Conservation (phyloP, 2,797 vertebrate species). For the Siniperca scherzeri region DNA sequence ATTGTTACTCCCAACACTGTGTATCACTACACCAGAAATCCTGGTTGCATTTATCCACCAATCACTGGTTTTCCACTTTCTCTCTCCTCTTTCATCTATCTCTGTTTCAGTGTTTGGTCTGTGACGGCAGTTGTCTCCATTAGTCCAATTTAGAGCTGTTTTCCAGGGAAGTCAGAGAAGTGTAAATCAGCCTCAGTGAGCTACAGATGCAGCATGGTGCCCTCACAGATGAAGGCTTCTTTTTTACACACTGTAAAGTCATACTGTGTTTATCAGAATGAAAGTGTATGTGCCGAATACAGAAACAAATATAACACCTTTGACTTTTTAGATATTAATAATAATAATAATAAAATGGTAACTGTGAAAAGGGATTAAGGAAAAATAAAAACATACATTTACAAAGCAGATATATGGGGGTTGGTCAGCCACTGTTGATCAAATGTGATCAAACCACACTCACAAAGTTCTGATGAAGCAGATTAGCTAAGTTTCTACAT, state of each 20-base stretch:
- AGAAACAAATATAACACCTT: background rate
- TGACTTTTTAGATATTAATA: background rate
- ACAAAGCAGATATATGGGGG: background rate
- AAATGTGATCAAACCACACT: background rate
- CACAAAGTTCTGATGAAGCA: background rate
- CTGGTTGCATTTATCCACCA: background rate
- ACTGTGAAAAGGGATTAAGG: background rate
- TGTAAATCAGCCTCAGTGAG: conserved; percentile 4
- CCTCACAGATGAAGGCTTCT: background rate
- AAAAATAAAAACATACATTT: background rate
- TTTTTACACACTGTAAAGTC: background rate
- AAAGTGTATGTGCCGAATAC: background rate
- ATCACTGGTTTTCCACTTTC: background rate
- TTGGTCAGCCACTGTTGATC: background rate
- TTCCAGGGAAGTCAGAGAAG: conserved; percentile 4
- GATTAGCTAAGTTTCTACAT: background rate
- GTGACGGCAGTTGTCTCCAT: conserved; percentile 13
- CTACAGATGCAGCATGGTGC: background rate
- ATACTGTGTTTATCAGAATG: background rate
- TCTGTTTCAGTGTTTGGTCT: conserved; percentile 5
- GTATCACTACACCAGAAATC: background rate
- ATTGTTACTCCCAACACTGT: too few relatives aligned
- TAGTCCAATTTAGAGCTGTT: conserved; percentile 36
- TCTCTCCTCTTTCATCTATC: conserved; percentile 3
- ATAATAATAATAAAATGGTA: background rate